Percentiles rank a stretch among this genome's conserved stretches.
These are phyloP conservation scores for Crambe crambe DNA, from an alignment of 37 sponge, comb jelly and placozoan genomes.

Conservation along the genomic window DNA sequence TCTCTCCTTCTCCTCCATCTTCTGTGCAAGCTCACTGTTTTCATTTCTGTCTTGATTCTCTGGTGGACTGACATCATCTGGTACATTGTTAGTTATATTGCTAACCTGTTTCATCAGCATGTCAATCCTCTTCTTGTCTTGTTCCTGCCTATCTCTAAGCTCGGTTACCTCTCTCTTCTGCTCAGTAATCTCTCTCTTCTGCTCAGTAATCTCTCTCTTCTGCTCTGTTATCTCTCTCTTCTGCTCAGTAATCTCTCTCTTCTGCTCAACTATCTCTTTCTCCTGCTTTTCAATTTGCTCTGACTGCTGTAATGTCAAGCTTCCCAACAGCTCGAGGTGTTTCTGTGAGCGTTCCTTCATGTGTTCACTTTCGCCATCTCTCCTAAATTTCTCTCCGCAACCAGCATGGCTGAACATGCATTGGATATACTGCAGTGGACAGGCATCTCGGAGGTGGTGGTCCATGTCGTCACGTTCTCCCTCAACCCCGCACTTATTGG, in stretches of 20 bases:
- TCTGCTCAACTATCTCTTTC: neutral
- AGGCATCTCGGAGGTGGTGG: neutral
- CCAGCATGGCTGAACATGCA: neutral
- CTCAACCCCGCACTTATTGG: neutral
- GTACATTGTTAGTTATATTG: neutral
- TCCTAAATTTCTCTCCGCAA: neutral
- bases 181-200: neutral
- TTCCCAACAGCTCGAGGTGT: neutral
- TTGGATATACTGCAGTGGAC: neutral
- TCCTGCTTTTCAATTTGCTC: neutral
- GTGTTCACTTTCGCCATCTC: neutral
- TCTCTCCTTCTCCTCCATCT: neutral
- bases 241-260: neutral
- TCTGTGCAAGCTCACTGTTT: neutral
- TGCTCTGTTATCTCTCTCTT: neutral
- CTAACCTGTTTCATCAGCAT: neutral
- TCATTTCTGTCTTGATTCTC: neutral
- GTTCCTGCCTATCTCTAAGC: neutral
- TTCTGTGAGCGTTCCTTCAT: neutral
- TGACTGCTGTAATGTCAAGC: neutral
- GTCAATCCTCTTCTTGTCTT: neutral
- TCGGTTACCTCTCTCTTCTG: neutral
- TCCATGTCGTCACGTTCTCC: constrained; percentile 4
- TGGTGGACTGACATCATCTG: neutral
- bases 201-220: neutral